These are phyloP conservation scores for Drosophila leontia DNA, from an alignment of 1,140 invertebrate genomes.

Conservation along the genomic window DNA sequence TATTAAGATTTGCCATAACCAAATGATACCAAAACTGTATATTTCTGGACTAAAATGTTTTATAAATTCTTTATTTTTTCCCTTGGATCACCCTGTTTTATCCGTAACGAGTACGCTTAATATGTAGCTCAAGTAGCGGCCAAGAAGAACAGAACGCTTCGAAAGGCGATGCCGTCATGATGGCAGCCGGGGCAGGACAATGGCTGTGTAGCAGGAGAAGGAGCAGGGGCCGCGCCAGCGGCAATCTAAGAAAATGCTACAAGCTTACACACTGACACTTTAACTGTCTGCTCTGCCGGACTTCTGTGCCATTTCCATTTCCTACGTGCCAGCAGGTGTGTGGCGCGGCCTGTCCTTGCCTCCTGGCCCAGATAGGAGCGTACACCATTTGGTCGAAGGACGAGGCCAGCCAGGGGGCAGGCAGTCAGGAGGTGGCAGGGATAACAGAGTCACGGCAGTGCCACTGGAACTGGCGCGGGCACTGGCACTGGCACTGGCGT, in stretches of 20 bases:
- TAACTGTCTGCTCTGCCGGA: slow-evolving; percentile 60
- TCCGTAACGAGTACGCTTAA: slow-evolving; percentile 37
- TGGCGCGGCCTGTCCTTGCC: slow-evolving; percentile 45
- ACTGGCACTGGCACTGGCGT: slow-evolving; percentile 73
- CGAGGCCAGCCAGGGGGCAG: slow-evolving; percentile 3
- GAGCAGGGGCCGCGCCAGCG: slow-evolving; percentile 2
- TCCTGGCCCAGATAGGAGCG: slow-evolving; percentile 36
- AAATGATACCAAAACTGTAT: neutral
- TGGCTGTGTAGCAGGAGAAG: neutral
- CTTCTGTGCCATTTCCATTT: slow-evolving; percentile 69
- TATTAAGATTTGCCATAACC: too few species aligned
- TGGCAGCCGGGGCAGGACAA: slow-evolving; percentile 10
- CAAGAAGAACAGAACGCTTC: slow-evolving; percentile 14
- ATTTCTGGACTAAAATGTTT: neutral
- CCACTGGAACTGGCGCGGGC: slow-evolving; percentile 39
- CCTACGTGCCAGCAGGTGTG: slow-evolving; percentile 79
- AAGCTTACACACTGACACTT: slow-evolving; percentile 79
- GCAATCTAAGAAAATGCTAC: slow-evolving; percentile 77
- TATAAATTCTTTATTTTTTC: neutral
- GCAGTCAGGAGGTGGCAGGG: slow-evolving; percentile 1
- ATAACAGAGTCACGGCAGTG: slow-evolving; percentile 35
- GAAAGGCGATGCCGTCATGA: slow-evolving; percentile 16
- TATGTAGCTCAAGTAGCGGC: slow-evolving; percentile 65
- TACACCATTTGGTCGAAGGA: slow-evolving; percentile 3
- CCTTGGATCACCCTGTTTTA: slow-evolving; percentile 29